These are phyloP conservation scores for Trichosurus vulpecula DNA, from an alignment of 2,797 vertebrate species.

Conservation along the genomic window DNA sequence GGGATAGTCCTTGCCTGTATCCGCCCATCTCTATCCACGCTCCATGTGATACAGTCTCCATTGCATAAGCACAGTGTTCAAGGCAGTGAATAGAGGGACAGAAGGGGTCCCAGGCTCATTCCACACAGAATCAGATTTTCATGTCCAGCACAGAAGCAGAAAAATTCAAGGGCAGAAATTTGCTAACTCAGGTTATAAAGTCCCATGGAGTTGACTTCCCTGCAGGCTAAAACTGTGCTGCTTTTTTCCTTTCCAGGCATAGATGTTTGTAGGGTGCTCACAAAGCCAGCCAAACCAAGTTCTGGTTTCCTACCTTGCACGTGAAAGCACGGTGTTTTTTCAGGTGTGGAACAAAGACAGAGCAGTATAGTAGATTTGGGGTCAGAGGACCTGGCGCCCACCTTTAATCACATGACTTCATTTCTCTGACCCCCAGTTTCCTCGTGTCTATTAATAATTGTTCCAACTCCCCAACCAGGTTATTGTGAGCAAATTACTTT, in stretches of 20 bases:
- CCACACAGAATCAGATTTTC: not conserved
- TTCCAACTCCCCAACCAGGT: not conserved
- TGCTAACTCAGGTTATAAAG: not conserved
- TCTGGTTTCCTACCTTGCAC: not conserved
- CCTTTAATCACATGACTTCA: not conserved
- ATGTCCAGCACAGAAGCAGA: not conserved
- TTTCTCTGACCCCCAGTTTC: not conserved
- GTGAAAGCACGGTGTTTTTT: not conserved
- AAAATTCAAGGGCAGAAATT: not conserved
- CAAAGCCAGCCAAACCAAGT: not conserved
- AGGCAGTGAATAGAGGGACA: not conserved
- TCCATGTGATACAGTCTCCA: not conserved
- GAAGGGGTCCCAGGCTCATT: not conserved
- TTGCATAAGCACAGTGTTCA: not conserved
- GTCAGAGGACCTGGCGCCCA: not conserved
- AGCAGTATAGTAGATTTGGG: not conserved
- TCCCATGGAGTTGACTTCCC: not conserved
- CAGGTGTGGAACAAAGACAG: not conserved
- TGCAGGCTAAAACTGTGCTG: not conserved
- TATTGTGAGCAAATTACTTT: not conserved
- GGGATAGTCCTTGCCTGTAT: not conserved
- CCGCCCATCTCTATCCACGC: not conserved
- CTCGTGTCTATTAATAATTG: not conserved
- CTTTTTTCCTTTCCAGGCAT: not conserved
- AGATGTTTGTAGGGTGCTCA: not conserved